A percentile compares a stretch with the other conserved stretches of the same genome.
Conservation (phyloP, 2,888 invertebrate genomes). For the Aelia acuminata region DNA sequence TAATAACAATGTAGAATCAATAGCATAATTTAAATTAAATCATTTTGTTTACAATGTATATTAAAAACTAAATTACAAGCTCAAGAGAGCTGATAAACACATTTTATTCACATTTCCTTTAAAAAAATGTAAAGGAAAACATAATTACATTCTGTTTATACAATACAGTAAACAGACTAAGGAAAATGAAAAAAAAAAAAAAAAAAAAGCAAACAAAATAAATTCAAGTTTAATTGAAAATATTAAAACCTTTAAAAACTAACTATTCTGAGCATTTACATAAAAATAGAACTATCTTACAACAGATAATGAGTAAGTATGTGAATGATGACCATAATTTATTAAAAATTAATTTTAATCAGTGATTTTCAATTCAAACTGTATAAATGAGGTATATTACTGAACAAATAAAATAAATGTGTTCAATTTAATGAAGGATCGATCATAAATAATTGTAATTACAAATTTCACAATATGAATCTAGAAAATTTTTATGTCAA, state of each 20-base stretch:
- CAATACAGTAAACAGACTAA: background rate
- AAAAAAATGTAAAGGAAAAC: conserved; percentile 47
- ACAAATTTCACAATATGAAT: background rate
- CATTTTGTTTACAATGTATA: conserved; percentile 1
- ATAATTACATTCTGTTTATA: conserved; percentile 25
- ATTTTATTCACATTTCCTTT: conserved; percentile 49
- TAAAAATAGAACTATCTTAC: conserved; percentile 4
- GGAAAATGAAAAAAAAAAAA: background rate
- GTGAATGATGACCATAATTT: background rate
- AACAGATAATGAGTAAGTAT: background rate
- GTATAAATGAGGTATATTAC: background rate
- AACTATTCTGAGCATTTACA: background rate
- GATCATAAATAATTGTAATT: background rate
- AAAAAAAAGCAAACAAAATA: background rate
- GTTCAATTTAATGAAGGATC: background rate
- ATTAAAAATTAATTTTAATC: background rate
- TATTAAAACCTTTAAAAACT: conserved; percentile 27
- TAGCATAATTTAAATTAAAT: background rate
- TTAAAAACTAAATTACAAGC: conserved; percentile 50
- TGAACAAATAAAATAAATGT: background rate
- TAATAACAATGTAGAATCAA: background rate
- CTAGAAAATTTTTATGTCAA: background rate
- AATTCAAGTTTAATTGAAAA: background rate
- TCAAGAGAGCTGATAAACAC: conserved; percentile 33
- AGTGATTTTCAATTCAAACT: background rate